Evolutionary conservation across 2,797 vertebrate species (phyloP).

Genomic region (Premnoplex brunnescens): DNA sequence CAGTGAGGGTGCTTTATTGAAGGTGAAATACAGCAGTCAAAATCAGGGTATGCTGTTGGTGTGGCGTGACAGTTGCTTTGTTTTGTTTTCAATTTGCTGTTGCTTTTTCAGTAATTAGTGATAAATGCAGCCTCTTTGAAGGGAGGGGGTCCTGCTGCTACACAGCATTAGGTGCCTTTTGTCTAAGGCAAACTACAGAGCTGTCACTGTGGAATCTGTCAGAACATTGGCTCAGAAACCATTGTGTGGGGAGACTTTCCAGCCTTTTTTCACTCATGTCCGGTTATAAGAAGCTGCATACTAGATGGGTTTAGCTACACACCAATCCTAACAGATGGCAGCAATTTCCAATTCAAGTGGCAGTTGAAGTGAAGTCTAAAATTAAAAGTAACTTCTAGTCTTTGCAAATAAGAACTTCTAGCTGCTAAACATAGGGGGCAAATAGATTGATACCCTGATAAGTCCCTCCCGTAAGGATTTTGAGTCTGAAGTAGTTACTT

Average conservation of each 20-base stretch:
- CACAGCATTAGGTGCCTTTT: neutral
- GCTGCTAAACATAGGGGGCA: neutral
- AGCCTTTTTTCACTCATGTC: neutral
- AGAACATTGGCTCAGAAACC: rapidly evolving
- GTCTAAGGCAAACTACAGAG: neutral
- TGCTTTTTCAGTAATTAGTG: neutral
- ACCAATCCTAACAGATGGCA: neutral
- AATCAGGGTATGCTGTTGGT: neutral
- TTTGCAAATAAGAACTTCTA: neutral
- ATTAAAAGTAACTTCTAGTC: neutral
- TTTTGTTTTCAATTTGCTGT: neutral
- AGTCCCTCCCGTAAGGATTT: neutral
- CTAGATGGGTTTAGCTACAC: neutral
- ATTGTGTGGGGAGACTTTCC: neutral
- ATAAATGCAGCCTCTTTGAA: neutral
- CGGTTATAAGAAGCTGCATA: neutral
- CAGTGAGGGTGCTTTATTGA: neutral
- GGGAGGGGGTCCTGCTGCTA: neutral
- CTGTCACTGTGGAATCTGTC: neutral
- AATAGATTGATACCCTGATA: neutral
- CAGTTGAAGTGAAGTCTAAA: neutral
- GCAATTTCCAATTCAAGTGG: neutral
- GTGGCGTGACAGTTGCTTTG: neutral
- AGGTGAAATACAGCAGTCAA: neutral
- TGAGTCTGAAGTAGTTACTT: neutral